phyloP scores from a whole-genome alignment of 2,113 vertebrate species.

The Tyto alba region DNA sequence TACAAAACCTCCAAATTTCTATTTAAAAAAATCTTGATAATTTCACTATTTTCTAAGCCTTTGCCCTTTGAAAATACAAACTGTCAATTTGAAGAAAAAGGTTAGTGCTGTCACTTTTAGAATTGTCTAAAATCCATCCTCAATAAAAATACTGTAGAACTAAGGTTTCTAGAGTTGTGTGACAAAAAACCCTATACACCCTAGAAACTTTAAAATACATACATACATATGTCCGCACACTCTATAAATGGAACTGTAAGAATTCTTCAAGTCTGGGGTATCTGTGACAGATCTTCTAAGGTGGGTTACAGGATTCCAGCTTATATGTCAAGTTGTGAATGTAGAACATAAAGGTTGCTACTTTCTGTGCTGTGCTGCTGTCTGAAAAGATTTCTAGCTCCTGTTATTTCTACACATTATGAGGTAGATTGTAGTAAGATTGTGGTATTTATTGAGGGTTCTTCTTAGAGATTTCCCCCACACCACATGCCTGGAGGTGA shows the following conservation, averaged over 20 bases:
- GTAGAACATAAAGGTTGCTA: not conserved
- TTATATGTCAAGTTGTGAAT: not conserved
- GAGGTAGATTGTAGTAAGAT: not conserved
- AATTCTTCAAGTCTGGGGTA: not conserved
- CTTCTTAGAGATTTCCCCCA: not conserved
- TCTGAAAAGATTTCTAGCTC: not conserved
- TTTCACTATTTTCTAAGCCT: not conserved
- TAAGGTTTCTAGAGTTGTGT: not conserved
- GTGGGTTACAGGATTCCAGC: not conserved
- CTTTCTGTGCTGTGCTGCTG: not conserved
- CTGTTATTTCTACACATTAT: not conserved
- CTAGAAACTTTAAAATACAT: not conserved
- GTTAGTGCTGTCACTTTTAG: not conserved
- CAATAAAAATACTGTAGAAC: not conserved
- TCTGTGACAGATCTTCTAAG: not conserved
- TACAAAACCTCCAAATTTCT: not conserved
- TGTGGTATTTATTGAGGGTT: not conserved
- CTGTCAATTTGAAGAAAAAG: not conserved
- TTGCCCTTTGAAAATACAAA: not conserved
- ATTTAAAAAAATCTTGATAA: not conserved
- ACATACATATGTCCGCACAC: accelerated
- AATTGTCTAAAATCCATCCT: not conserved
- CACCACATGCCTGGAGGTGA: accelerated
- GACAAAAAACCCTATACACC: not conserved
- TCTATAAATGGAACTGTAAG: not conserved